Conservation (phyloP, 2,113 vertebrate species). For the Etheostoma spectabile region DNA sequence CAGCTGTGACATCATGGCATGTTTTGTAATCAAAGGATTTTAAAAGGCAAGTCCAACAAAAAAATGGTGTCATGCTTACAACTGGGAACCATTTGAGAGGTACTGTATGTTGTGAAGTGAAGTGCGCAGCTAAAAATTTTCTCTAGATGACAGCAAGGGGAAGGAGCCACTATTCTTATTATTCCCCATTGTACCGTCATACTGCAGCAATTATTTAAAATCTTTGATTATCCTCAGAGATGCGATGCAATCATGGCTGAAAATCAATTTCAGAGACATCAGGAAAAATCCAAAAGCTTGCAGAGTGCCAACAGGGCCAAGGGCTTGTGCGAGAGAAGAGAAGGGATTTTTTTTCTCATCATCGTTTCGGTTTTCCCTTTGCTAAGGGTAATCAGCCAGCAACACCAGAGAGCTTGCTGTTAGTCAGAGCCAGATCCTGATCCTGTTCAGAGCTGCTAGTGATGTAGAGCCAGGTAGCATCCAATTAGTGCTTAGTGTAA, state of each 20-base stretch:
- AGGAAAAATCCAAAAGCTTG: conserved; percentile 79
- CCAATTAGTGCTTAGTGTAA: conserved; percentile 85
- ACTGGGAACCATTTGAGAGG: conserved; percentile 79
- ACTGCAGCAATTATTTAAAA: conserved; percentile 82
- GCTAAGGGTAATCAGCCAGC: conserved; percentile 82
- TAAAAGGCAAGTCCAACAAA: conserved; percentile 53
- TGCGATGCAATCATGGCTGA: conserved; percentile 80
- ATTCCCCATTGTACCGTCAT: conserved; percentile 74
- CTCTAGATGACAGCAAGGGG: conserved; percentile 62
- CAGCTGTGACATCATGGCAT: conserved; percentile 35
- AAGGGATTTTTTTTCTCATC: conserved; percentile 65
- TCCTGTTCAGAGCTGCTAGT: conserved; percentile 77
- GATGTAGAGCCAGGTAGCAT: conserved; percentile 85
- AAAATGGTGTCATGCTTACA: conserved; percentile 61
- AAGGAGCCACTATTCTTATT: conserved; percentile 70
- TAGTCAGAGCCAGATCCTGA: conserved; percentile 78
- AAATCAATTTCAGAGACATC: conserved; percentile 85
- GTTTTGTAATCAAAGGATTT: conserved; percentile 44
- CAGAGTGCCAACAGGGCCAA: conserved; percentile 78
- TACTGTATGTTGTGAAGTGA: conserved; percentile 75
- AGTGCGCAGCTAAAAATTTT: conserved; percentile 62
- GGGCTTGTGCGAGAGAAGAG: conserved; percentile 73
- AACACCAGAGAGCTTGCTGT: conserved; percentile 79
- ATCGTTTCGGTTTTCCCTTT: conserved; percentile 74
- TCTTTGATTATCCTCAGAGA: conserved; percentile 83